Evolutionary conservation across 35 echinoderm and acorn worm genomes (phyloP), one percentile per base, ranked within the genome.

Genomic region (Anneissia japonica): DNA sequence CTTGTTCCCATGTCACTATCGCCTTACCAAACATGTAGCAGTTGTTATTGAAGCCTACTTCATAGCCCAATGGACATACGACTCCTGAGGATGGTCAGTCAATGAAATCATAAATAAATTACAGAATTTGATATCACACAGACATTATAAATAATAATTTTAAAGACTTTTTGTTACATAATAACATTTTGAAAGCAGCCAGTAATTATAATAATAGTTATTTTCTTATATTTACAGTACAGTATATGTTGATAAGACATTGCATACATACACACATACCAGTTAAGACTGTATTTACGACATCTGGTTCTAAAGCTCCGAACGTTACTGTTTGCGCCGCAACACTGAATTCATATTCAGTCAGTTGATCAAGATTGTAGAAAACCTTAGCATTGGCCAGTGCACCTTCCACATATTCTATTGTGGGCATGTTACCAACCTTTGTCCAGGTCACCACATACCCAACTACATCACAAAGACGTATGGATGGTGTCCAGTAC

Each of bases 21-120:
- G 77, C 81, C 23, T 72, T 23, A 0, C 33, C 77, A 64, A 92
- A 87, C 40, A 75, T 82, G 64, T 87, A 92, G 72, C 90, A 92
- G 17, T 39, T 56, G 34, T 79, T 55, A 36, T 82, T 36, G 0
- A 26, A 17, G 0, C 79, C 84, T n/a, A 74, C 46, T 28, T 38
- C 79, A 46, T 56, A 86, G 0, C 40, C 73, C 12, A 19, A 29
- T 35, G 77, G 36, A 31, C 90, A 86, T 30, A 29, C 34, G 36
- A 75, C 64, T 3, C 35, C 88, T 90, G 39, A n/a, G n/a, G n/a
- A n/a, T n/a, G n/a, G n/a, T n/a, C n/a, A n/a, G n/a, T n/a, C n/a
- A n/a, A n/a, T n/a, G n/a, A n/a, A n/a, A n/a, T n/a, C n/a, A n/a
- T n/a, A n/a, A n/a, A n/a, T n/a, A n/a, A n/a, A n/a, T n/a, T n/a